phyloP scores from a whole-genome alignment of 1,140 invertebrate species.

The Panagrolaimus sp. region DNA sequence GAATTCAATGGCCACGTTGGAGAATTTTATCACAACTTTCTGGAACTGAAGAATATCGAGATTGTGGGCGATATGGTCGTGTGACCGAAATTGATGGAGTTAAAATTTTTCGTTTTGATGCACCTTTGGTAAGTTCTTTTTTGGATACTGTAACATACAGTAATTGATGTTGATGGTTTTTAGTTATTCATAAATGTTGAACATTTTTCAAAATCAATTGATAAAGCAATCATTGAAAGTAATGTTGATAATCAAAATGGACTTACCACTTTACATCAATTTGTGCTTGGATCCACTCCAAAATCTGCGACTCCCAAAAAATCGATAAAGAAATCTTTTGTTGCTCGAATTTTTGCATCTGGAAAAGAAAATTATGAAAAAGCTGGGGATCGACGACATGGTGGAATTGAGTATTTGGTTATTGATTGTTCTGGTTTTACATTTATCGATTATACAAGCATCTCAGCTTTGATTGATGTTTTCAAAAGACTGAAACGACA shows the following conservation, averaged over 20 bases:
- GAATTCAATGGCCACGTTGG: slow-evolving; percentile 53
- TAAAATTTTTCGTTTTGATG: slow-evolving; percentile 47
- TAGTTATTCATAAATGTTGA: slow-evolving; percentile 50
- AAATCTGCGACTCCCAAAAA: slow-evolving; percentile 13
- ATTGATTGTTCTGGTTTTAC: slow-evolving; percentile 55
- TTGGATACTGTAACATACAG: not conserved
- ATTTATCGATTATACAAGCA: slow-evolving; percentile 49
- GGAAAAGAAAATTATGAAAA: slow-evolving; percentile 10
- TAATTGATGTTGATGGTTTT: slow-evolving; percentile 16
- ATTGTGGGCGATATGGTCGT: slow-evolving; percentile 37
- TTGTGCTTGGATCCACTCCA: slow-evolving; percentile 2
- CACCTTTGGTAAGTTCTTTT: slow-evolving; percentile 34
- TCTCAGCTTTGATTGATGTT: slow-evolving; percentile 46
- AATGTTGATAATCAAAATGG: not conserved
- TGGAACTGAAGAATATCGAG: slow-evolving; percentile 50
- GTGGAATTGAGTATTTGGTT: slow-evolving; percentile 38
- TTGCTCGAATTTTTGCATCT: slow-evolving; percentile 16
- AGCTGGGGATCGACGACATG: not conserved
- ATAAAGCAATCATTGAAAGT: slow-evolving; percentile 27
- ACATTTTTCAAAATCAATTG: slow-evolving; percentile 43
- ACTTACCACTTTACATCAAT: not conserved
- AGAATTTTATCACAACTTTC: slow-evolving; percentile 36
- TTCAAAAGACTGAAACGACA: slow-evolving; percentile 39
- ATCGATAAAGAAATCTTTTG: slow-evolving; percentile 12
- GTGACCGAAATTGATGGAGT: slow-evolving; percentile 35